Evolutionary conservation across 2,888 invertebrate species (phyloP), one percentile per base, ranked within the genome.

Genomic region (Chrysodeixis includens): DNA sequence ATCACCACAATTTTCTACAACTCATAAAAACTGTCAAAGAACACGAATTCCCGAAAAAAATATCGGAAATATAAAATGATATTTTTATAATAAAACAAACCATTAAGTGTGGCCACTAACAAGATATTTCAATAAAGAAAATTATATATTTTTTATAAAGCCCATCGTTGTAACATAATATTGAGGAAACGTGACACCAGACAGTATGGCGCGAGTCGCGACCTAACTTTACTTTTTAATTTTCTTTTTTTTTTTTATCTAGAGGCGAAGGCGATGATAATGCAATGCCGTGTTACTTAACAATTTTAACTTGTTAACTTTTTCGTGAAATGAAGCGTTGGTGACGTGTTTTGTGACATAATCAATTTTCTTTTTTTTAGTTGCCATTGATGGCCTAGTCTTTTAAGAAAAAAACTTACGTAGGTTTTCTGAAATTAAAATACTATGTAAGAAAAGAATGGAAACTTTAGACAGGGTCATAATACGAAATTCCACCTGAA

Each of bases 101-200:
- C 77, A 77, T 77, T 82, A 79, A 69, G 56, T 71, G 67, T 69
- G 52, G 40, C 65, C 66, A 69, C 80, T 81, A 78, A 84, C 83
- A 84, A 86, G 87, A 86, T 89, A 90, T 89, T 87, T 90, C 88
- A 90, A 91, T 92, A 91, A 90, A 90, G 89, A 91, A 92, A 92
- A 90, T 88, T 88, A 58, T 90, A 89, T 86, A 85, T 88, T 81
- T 86, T 83, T 88, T 88, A 88, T 88, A 90, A 88, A 90, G 88
- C 84, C 89, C 89, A 85, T 87, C 84, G 82, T 85, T 86, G 94
- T 92, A 94, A 94, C 90, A 81, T 85, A 92, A 94, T 94, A 92
- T 88, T 80, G 84, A 84, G 88, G 94, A 94, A 94, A 95, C 91
- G 93, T 92, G 94, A 95, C 94, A 93, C 92, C 92, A 95, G 94